Conservation (phyloP, 2,797 vertebrate genomes). For the Chelonia mydas region DNA sequence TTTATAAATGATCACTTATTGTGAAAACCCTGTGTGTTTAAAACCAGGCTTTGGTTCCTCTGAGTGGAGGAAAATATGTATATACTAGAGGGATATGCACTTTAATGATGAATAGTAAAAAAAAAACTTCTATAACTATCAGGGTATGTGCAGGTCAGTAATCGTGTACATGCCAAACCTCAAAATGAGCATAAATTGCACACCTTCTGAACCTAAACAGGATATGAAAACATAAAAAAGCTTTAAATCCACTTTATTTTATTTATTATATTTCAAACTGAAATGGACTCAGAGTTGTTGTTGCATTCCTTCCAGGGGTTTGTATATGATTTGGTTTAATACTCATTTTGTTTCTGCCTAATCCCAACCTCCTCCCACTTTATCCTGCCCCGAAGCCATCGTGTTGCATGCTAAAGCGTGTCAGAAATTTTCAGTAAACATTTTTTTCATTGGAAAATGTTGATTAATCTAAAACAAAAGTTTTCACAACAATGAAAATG, state of each 20-base stretch:
- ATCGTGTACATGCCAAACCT: not conserved
- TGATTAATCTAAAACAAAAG: not conserved
- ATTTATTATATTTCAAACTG: not conserved
- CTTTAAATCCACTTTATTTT: not conserved
- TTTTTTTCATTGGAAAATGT: not conserved
- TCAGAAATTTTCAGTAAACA: not conserved
- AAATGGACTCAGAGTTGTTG: not conserved
- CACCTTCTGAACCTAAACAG: not conserved
- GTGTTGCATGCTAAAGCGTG: not conserved
- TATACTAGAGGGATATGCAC: not conserved
- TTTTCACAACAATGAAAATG: not conserved
- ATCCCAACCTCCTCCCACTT: not conserved
- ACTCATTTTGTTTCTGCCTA: not conserved
- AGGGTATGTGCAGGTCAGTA: not conserved
- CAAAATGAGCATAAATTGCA: fast-evolving
- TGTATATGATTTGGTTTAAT: not conserved
- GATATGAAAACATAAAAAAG: not conserved
- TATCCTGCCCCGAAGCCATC: not conserved
- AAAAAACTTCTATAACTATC: not conserved
- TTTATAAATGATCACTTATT: not conserved
- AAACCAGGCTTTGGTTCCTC: not conserved
- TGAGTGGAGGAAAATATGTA: not conserved
- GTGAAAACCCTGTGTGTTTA: not conserved
- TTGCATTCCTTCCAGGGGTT: not conserved
- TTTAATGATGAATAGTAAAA: not conserved